phyloP scores from a whole-genome alignment of 2,797 vertebrate species.

The Pseudomugil tenellus region DNA sequence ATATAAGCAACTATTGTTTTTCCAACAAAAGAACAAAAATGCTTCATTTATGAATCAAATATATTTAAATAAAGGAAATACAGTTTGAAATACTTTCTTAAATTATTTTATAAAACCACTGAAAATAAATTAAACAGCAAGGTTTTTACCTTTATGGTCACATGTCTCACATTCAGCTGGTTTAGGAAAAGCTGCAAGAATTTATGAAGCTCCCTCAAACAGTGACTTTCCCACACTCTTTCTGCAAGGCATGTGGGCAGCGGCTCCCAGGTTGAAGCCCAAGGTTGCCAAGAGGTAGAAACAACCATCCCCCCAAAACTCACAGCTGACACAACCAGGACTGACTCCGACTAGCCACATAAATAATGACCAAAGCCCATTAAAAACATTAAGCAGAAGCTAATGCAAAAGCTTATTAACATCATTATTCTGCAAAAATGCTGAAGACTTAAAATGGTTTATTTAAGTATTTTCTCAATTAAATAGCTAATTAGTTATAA shows the following conservation, averaged over 20 bases:
- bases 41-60: background rate
- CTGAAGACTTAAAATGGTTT: background rate
- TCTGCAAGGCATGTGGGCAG: constrained; percentile 53
- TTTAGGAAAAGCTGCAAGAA: constrained; percentile 19
- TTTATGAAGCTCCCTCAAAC: constrained; percentile 9
- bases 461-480: background rate
- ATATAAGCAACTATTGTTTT: background rate
- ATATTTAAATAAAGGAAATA: background rate
- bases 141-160: constrained; percentile 21
- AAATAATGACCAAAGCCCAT: constrained; percentile 18
- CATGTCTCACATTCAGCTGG: constrained; percentile 6
- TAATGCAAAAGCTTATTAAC: constrained; percentile 1
- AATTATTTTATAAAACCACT: background rate
- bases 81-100: background rate
- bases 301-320: constrained; percentile 38
- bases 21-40: background rate
- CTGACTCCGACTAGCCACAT: constrained; percentile 33
- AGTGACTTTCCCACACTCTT: constrained; percentile 38
- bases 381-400: constrained; percentile 15
- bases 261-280: constrained; percentile 52
- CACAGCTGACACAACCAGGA: constrained; percentile 41
- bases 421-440: background rate
- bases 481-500: background rate
- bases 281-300: constrained; percentile 56
- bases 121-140: constrained; percentile 2